Base-by-base conservation (phyloP, 2,113 vertebrate genomes). In the Pygoscelis adeliae region DNA sequence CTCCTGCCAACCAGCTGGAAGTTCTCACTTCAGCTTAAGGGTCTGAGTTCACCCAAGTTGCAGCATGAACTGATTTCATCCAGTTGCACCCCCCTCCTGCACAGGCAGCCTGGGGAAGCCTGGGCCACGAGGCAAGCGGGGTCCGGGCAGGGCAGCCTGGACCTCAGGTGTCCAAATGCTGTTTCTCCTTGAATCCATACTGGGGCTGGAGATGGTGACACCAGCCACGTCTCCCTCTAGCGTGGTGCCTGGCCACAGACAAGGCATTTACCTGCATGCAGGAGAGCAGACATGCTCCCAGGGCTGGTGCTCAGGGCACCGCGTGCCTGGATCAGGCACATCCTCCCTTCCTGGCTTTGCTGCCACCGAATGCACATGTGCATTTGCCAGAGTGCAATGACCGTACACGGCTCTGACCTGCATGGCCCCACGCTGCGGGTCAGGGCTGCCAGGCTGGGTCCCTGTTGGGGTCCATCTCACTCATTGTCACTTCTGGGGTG, bases 341-440 rank as follows among this genome's bases (percentile, higher is more conserved):
- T 8, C 11, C 14, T 73, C 26, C 26, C 34, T 55, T 50, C 12
- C 40, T 17, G n/a, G 14, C 47, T 58, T 53, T 1, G 0, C 12
- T 26, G 16, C 5, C 69, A 18, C 16, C 0, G 0, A 36, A 7
- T 1, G 15, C 0, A 0, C 9, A 7, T 1, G 2, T 59, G 14
- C 5, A 1, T 79, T 56, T 72, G 16, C 27, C n/a, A 5, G 49
- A 16, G 10, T 10, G 55, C 56, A 40, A 16, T 15, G 56, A 5
- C 58, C 3, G 1, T 32, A 9, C 0, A 0, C 0, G 8, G 19
- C 32, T 74, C 58, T 29, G 63, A 10, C 22, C 86, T 42, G n/a
- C 72, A 1, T 0, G 27, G 44, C 71, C n/a, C 38, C 47, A 23
- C 0, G 2, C 63, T 70, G 49, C 4, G 3, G 16, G 16, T 13